phyloP scores from a whole-genome alignment of 2,888 invertebrate species.

The Nasonia oneida region DNA sequence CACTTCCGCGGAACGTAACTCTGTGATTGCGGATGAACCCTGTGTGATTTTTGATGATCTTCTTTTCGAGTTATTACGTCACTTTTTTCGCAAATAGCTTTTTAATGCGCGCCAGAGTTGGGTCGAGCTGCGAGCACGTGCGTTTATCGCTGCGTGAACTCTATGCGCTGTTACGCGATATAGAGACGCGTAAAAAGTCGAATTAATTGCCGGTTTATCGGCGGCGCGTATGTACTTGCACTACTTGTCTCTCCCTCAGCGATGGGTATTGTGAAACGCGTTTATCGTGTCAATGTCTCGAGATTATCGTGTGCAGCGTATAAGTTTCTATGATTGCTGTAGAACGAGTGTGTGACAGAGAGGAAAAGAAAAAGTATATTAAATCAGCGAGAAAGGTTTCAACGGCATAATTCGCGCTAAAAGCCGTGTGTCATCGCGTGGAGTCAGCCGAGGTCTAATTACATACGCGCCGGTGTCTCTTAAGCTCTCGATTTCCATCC shows the following conservation, averaged over 20 bases:
- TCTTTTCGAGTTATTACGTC: no score
- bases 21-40: no score
- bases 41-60: no score
- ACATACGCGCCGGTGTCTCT: not conserved
- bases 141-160: no score
- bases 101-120: no score
- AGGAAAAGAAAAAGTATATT: not conserved
- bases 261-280: not conserved
- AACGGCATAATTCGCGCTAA: not conserved
- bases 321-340: not conserved
- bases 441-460: not conserved
- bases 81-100: no score
- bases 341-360: not conserved
- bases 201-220: not conserved
- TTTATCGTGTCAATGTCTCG: constrained; percentile 15
- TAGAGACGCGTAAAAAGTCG: not conserved
- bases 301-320: not conserved
- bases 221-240: not conserved
- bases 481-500: not conserved
- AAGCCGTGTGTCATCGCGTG: not conserved
- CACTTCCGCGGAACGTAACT: no score
- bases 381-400: not conserved
- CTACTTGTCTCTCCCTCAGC: not conserved
- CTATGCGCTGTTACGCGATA: not conserved
- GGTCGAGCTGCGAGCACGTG: no score